These are phyloP conservation scores for Orchesella cincta DNA, from an alignment of 1,140 invertebrate genomes.

Conservation along the genomic window DNA sequence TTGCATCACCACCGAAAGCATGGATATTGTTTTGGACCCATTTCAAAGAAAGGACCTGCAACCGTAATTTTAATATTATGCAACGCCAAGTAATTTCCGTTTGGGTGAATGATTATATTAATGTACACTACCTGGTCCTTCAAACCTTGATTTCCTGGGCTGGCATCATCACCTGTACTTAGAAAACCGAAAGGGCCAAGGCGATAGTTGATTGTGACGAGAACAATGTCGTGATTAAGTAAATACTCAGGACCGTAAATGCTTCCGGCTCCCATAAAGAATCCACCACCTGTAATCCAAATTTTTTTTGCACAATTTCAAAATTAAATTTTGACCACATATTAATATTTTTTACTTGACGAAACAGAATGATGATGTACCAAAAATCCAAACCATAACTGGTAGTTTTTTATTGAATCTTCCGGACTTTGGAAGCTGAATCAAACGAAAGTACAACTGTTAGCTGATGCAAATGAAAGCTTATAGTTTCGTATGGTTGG, in stretches of 20 bases:
- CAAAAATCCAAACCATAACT: constrained; percentile 38
- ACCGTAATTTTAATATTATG: too few relatives aligned
- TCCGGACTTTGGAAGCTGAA: background rate
- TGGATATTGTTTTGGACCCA: constrained; percentile 40
- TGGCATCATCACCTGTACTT: background rate
- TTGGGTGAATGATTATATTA: too few relatives aligned
- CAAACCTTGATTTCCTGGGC: constrained; percentile 29
- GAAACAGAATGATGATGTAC: too few relatives aligned
- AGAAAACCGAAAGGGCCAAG: constrained; percentile 49
- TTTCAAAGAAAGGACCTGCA: constrained; percentile 8
- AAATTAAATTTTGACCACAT: too few relatives aligned
- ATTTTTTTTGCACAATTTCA: background rate
- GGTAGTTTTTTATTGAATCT: constrained; percentile 23
- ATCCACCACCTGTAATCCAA: constrained; percentile 19
- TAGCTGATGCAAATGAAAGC: too few relatives aligned
- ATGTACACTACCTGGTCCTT: constrained; percentile 29
- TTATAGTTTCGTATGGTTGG: too few relatives aligned
- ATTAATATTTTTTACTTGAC: too few relatives aligned
- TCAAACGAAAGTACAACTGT: too few relatives aligned
- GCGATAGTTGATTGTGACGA: constrained; percentile 55
- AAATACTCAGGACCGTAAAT: constrained; percentile 47
- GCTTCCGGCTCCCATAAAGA: background rate
- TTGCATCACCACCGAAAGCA: constrained; percentile 40
- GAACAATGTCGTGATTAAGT: constrained; percentile 53
- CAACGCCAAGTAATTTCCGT: too few relatives aligned